phyloP scores from a whole-genome alignment of 2,888 invertebrate genomes.

The Julus scanicus region DNA sequence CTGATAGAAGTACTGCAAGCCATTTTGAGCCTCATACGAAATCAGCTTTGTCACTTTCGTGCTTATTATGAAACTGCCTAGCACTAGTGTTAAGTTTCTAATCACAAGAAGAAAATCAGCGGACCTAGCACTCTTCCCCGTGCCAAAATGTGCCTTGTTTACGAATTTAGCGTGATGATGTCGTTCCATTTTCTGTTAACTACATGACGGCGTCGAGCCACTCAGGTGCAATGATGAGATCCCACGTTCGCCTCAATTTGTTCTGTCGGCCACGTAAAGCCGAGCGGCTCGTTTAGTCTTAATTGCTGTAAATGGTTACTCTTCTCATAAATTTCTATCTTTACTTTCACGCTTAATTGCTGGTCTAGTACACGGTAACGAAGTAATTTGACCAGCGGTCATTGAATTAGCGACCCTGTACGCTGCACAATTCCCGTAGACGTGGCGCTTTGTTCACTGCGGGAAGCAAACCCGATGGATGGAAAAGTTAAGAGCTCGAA shows the following conservation, averaged over 20 bases:
- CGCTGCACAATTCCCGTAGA: background rate
- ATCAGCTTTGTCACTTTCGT: no score
- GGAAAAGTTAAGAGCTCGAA: background rate
- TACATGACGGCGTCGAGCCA: background rate
- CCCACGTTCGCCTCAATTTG: background rate
- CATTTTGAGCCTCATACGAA: no score
- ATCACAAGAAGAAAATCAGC: background rate
- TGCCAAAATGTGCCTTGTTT: background rate
- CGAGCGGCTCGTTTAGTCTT: background rate
- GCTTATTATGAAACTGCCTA: no score
- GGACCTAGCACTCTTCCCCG: background rate
- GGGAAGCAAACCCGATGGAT: background rate
- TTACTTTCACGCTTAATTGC: constrained; percentile 14
- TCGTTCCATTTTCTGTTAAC: background rate
- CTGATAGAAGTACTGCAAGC: no score
- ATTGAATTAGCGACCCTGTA: constrained; percentile 1
- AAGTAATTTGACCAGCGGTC: constrained; percentile 17
- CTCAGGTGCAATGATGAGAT: constrained; percentile 10
- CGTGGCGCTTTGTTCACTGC: background rate
- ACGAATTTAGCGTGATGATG: background rate
- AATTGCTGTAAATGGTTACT: constrained; percentile 1
- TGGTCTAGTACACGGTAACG: background rate
- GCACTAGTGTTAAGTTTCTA: no score
- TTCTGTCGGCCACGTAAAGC: background rate
- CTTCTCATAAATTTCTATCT: constrained; percentile 28